Conservation (phyloP, 2,113 vertebrate genomes). For the Gavia stellata region DNA sequence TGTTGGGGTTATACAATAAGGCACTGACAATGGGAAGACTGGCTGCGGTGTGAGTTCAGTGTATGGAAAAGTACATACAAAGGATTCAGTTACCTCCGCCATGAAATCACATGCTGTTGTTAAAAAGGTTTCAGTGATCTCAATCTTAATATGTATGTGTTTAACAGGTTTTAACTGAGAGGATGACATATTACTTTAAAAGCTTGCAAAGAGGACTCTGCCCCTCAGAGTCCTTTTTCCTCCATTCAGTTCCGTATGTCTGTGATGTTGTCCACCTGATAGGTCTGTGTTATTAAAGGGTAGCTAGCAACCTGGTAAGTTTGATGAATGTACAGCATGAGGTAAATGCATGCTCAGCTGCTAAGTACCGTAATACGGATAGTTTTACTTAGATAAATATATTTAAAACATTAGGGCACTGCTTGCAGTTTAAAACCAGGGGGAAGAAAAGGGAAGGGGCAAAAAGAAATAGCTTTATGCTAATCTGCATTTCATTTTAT, state of each 20-base stretch:
- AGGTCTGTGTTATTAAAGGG: neutral
- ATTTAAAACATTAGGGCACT: neutral
- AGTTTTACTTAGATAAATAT: neutral
- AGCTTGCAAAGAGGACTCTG: neutral
- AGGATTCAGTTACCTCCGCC: neutral
- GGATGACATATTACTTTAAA: neutral
- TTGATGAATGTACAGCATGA: neutral
- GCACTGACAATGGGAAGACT: neutral
- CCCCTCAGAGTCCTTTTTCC: neutral
- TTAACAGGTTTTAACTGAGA: neutral
- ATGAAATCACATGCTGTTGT: neutral
- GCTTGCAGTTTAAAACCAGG: neutral
- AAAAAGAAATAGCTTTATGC: neutral
- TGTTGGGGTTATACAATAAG: neutral
- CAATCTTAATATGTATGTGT: neutral
- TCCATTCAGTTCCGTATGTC: neutral
- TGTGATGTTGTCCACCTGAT: neutral
- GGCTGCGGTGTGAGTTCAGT: neutral
- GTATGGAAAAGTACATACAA: neutral
- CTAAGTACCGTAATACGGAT: neutral
- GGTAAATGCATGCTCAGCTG: neutral
- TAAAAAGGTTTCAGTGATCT: neutral
- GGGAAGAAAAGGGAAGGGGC: neutral
- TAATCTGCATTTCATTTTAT: neutral
- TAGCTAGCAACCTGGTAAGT: neutral